Base-by-base conservation (phyloP, 2,113 vertebrate species). In the Channa argus region DNA sequence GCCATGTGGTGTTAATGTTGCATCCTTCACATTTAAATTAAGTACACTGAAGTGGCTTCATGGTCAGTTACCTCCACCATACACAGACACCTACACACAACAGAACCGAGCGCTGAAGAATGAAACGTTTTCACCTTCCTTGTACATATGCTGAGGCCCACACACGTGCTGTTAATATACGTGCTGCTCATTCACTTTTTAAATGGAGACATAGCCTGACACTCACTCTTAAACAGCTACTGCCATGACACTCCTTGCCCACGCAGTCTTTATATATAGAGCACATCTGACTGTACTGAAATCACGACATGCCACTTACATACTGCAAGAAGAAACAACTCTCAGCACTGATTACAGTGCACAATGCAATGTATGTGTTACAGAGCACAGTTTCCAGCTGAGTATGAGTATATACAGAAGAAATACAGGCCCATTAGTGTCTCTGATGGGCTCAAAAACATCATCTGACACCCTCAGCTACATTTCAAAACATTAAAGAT, bases 11-110 rank as follows among this genome's bases (percentile, higher is more conserved):
- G 53, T 66, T 72, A 67, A 79, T 46, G 58, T 55, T 71, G 33
- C 61, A 70, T 66, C 50, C 70, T 83, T 83, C 55, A 75, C 78
- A 82, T 84, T 73, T 75, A 74, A 58, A 80, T 84, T 3, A 76
- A 76, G 38, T 65, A 66, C 53, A 80, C 62, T 75, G 50, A 37
- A 63, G 68, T 51, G 64, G 53, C 61, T 72, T 74, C 56, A 49
- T 5, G 58, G 77, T 73, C 79, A 77, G 37, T 84, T 79, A 65
- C 68, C 71, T 51, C 56, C 43, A 46, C 71, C 55, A 61, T 51
- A 70, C 34, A 8, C 59, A 39, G 1, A 65, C 83, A 64, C 65
- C 74, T 80, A 76, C 85, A 62, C 59, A 60, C 41, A 24, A 13
- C 13, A 63, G 5, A 76, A 44, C 8, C 0, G 2, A 41, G n/a